Base-by-base conservation (phyloP, 35 echinoderm and acorn worm species). In the Ophioderma brevispina region DNA sequence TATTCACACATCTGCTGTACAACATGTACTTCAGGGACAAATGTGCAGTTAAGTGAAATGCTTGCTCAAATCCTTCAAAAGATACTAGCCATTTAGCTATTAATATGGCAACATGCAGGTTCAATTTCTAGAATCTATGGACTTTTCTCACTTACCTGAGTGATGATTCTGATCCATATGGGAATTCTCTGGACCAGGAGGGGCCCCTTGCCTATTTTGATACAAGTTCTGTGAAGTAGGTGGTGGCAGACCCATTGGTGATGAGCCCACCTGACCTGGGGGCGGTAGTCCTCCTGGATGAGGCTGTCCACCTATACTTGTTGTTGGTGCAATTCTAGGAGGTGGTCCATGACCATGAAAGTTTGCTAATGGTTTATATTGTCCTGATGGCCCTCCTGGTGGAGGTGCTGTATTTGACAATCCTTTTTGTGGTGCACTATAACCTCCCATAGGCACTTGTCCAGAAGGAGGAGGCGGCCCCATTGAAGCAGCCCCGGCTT, bases 361-460 rank as follows among this genome's bases (percentile, higher is more conserved):
- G 23, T 70, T 70, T 13, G 59, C 5, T 13, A 70, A 3, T 15
- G 59, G 59, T 70, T 70, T 70, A 70, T 70, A 70, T 25, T 70
- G 59, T 70, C 59, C 59, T 35, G 38, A 14, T 35, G 78, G 78
- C 3, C 78, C 89, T 33, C 89, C 55, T 46, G 80, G 89, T 46
- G 81, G 81, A 63, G 89, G 81, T 36, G n/a, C 59, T 25, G 23
- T 70, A 25, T 70, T 70, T 70, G 59, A 70, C 59, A 70, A 70
- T 70, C 59, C 59, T 70, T 70, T 70, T 70, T 70, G 59, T 70
- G 10, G 59, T 70, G 59, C 59, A 70, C n/a, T 70, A 25, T 25
- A 70, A 70, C 59, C 59, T 30, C 59, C 59, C 37, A 38, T 31
- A 33, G 85, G 85, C 70, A 46, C 19, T 79, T 40, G 86, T 79